Evolutionary conservation across 1,140 invertebrate genomes (phyloP).

Genomic region (Microplitis mediator): DNA sequence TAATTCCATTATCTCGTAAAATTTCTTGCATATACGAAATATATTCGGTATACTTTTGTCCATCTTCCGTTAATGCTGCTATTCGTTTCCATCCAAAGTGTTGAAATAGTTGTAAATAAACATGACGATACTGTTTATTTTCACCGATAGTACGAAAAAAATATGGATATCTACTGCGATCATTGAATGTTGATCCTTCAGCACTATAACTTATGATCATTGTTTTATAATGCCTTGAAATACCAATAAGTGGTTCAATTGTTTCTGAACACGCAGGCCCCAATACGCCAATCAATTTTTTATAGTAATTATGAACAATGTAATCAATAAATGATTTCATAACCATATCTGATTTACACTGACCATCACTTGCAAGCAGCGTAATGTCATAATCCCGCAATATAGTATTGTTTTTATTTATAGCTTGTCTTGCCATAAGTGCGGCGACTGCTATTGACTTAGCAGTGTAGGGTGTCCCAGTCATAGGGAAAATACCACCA

Average conservation of each 20-base stretch:
- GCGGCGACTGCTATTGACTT: constrained; percentile 70
- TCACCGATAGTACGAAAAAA: constrained; percentile 86
- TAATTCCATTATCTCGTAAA: constrained; percentile 68
- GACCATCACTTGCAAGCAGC: constrained; percentile 69
- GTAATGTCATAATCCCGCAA: constrained; percentile 70
- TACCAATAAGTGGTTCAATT: constrained; percentile 79
- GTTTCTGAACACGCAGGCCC: constrained; percentile 88
- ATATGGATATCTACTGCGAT: constrained; percentile 77
- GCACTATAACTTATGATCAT: constrained; percentile 83
- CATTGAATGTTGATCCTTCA: constrained; percentile 74
- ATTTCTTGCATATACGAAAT: constrained; percentile 74
- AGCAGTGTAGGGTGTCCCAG: constrained; percentile 65
- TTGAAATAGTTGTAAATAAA: constrained; percentile 72
- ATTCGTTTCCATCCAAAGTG: constrained; percentile 73
- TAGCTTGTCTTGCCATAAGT: constrained; percentile 68
- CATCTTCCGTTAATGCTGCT: constrained; percentile 78
- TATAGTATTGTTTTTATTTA: constrained; percentile 70
- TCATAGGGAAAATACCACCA: constrained; percentile 80
- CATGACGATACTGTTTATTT: constrained; percentile 75
- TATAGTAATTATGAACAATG: constrained; percentile 63
- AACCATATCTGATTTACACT: constrained; percentile 77
- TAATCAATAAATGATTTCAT: constrained; percentile 82
- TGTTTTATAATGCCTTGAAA: constrained; percentile 79
- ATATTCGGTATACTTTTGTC: constrained; percentile 82
- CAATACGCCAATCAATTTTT: constrained; percentile 72